These are phyloP conservation scores for Dorcus hopei DNA, from an alignment of 2,888 invertebrate genomes.

Conservation along the genomic window DNA sequence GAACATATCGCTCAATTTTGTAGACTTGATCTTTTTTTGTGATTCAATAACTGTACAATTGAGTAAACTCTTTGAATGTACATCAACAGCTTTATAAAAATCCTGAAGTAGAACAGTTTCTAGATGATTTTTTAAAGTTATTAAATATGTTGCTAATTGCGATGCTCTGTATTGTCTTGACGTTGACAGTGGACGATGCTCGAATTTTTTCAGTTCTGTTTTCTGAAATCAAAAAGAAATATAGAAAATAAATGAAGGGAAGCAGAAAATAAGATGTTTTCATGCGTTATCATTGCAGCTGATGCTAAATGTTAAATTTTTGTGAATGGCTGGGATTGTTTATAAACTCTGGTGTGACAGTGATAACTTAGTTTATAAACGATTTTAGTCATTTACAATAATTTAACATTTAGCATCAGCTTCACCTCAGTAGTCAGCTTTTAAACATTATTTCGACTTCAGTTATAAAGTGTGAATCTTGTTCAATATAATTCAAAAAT, in stretches of 20 bases:
- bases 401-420: too few species aligned
- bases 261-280: too few species aligned
- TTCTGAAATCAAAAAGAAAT: slow-evolving; percentile 2
- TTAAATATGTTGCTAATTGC: slow-evolving; percentile 23
- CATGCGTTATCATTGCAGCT: too few species aligned
- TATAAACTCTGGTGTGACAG: too few species aligned
- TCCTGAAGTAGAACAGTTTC: slow-evolving; percentile 25
- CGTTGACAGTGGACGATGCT: slow-evolving; percentile 20
- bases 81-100: slow-evolving; percentile 21
- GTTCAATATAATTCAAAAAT: too few species aligned
- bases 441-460: too few species aligned
- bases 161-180: slow-evolving; percentile 19
- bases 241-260: neutral
- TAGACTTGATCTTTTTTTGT: neutral
- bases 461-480: too few species aligned
- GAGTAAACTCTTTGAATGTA: slow-evolving; percentile 11
- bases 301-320: too few species aligned
- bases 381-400: too few species aligned
- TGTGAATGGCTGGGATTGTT: too few species aligned
- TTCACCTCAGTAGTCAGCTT: too few species aligned
- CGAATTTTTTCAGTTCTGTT: slow-evolving; percentile 14
- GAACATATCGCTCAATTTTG: neutral
- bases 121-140: slow-evolving; percentile 26
- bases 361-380: too few species aligned
- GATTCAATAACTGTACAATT: slow-evolving; percentile 1